Evolutionary conservation across 2,113 vertebrate species (phyloP).

Genomic region (Sarotherodon lohbergeri): DNA sequence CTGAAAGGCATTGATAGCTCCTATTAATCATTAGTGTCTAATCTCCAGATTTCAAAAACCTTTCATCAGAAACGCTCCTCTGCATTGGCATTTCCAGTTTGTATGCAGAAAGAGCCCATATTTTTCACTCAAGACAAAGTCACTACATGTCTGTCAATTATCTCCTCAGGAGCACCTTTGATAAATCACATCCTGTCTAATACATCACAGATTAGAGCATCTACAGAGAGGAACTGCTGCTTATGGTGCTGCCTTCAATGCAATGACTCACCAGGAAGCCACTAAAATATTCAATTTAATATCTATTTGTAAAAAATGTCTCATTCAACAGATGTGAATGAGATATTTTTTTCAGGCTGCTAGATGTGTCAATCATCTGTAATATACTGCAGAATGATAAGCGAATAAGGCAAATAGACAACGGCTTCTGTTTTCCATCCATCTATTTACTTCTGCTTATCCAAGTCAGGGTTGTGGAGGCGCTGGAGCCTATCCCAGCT

Average conservation of each 20-base stretch:
- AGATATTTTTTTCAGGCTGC: neutral
- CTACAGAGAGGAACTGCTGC: neutral
- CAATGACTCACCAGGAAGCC: slow-evolving; percentile 6
- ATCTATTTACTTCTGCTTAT: neutral
- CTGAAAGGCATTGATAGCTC: neutral
- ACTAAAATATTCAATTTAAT: neutral
- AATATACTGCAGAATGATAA: neutral
- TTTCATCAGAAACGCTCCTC: neutral
- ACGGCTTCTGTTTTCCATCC: neutral
- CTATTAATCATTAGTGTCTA: slow-evolving; percentile 19
- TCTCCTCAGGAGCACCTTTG: slow-evolving; percentile 27
- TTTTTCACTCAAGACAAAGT: slow-evolving; percentile 41
- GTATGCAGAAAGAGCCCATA: slow-evolving; percentile 1
- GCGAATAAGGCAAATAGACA: neutral
- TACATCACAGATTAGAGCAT: slow-evolving; percentile 6
- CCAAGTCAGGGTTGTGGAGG: neutral
- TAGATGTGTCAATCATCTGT: neutral
- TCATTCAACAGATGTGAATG: neutral
- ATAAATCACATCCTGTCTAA: slow-evolving; percentile 38
- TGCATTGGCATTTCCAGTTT: slow-evolving; percentile 16
- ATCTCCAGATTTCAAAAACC: slow-evolving; percentile 18
- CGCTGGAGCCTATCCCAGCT: neutral
- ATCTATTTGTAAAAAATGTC: neutral
- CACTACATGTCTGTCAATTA: slow-evolving; percentile 34
- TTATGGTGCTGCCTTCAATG: neutral